Conservation (phyloP, 2,797 vertebrate genomes). For the Smutsia temminckii region DNA sequence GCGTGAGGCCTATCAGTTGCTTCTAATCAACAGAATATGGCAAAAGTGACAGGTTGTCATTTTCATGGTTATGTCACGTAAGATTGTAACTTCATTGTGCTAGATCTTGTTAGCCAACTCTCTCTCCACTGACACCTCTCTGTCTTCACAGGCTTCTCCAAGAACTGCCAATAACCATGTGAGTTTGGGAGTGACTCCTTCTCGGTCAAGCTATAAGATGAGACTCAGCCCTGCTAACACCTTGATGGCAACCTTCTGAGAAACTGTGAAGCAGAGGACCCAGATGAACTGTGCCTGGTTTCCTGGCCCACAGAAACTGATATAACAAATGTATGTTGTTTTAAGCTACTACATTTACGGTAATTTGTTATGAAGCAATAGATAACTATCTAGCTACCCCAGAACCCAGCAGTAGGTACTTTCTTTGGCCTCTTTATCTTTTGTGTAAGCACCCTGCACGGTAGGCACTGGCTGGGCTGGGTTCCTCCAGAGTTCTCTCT, state of each 20-base stretch:
- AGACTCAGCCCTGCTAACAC: neutral
- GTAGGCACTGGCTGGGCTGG: neutral
- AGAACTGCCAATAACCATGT: neutral
- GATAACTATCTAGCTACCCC: neutral
- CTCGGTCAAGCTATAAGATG: neutral
- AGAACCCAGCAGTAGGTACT: neutral
- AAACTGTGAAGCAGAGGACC: neutral
- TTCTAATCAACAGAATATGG: neutral
- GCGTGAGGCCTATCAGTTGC: neutral
- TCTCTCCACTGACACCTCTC: neutral
- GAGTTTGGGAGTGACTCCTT: neutral
- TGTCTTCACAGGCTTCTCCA: neutral
- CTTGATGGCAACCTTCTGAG: neutral
- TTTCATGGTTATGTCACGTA: neutral
- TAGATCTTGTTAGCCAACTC: neutral
- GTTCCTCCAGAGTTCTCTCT: neutral
- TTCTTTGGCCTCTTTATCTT: neutral
- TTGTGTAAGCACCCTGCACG: neutral
- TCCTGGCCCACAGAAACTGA: neutral
- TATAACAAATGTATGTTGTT: neutral
- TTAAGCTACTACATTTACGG: neutral
- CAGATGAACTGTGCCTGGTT: neutral
- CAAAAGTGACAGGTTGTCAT: neutral
- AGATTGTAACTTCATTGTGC: neutral
- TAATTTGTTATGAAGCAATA: neutral